Evolutionary conservation across 2,888 invertebrate genomes (phyloP).

Genomic region (Didymodactylos carnosus): DNA sequence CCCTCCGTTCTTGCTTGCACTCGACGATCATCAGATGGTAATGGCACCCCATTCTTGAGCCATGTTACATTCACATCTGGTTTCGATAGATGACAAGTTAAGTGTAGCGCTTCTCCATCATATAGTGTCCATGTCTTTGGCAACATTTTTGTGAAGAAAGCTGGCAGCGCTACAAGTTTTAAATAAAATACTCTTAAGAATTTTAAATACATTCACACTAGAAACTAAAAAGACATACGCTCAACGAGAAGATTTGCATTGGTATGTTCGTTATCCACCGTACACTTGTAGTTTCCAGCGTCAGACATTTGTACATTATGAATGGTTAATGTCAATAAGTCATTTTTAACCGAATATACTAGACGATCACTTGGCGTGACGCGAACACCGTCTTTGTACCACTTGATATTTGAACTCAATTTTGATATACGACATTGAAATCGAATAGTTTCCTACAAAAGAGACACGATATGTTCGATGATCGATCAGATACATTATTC

Average conservation of each 20-base stretch:
- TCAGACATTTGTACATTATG: slow-evolving; percentile 19
- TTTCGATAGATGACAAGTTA: background rate
- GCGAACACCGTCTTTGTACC: background rate
- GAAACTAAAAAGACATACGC: slow-evolving; percentile 30
- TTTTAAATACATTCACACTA: background rate
- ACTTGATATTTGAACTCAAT: background rate
- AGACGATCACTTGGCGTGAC: background rate
- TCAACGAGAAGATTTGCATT: slow-evolving; percentile 55
- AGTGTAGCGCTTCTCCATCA: background rate
- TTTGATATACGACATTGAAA: background rate
- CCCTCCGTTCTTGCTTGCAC: background rate
- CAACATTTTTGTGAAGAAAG: background rate
- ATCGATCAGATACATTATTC: too few species aligned
- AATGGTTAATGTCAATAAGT: slow-evolving; percentile 24
- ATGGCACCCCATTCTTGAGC: slow-evolving; percentile 2
- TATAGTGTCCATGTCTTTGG: background rate
- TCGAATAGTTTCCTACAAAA: background rate
- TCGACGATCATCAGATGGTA: too few species aligned
- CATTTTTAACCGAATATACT: background rate
- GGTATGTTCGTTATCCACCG: slow-evolving; percentile 46
- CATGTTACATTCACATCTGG: slow-evolving; percentile 10
- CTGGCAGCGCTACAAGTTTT: background rate
- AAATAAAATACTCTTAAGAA: too few species aligned
- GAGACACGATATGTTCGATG: background rate
- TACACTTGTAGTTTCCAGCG: slow-evolving; percentile 41